phyloP scores from a whole-genome alignment of 2,888 invertebrate genomes.

The Himalopsyche anomala region DNA sequence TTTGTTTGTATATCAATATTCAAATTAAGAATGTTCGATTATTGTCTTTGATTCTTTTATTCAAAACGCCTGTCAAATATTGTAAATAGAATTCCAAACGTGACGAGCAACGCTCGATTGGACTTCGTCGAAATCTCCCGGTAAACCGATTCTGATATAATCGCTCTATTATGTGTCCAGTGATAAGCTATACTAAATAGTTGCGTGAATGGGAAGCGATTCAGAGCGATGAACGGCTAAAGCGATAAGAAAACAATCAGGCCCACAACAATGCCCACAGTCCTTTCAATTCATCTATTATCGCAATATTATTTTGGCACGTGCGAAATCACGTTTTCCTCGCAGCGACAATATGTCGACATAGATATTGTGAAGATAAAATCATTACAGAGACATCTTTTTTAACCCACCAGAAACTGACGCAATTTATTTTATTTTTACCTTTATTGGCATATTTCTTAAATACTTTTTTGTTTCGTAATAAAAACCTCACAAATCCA shows the following conservation, averaged over 20 bases:
- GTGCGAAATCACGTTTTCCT: constrained; percentile 11
- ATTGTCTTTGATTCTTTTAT: too few relatives aligned
- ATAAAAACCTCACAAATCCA: too few relatives aligned
- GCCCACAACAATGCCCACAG: not conserved
- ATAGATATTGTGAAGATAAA: too few relatives aligned
- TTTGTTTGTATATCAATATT: too few relatives aligned
- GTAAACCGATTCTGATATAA: not conserved
- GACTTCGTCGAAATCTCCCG: not conserved
- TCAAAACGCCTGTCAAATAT: too few relatives aligned
- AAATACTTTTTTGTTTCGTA: too few relatives aligned
- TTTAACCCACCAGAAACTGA: too few relatives aligned
- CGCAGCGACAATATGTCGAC: too few relatives aligned
- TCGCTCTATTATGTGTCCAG: not conserved
- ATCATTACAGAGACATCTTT: too few relatives aligned
- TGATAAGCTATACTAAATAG: not conserved
- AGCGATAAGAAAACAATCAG: constrained; percentile 11
- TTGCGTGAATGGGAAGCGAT: not conserved
- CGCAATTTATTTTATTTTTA: too few relatives aligned
- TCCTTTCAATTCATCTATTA: not conserved
- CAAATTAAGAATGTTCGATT: too few relatives aligned
- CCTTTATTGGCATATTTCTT: too few relatives aligned
- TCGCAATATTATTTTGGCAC: not conserved
- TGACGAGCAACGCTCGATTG: not conserved
- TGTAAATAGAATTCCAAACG: not conserved
- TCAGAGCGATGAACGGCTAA: not conserved